Base-by-base conservation (phyloP, 2,797 vertebrate species). In the Botia almorhae region DNA sequence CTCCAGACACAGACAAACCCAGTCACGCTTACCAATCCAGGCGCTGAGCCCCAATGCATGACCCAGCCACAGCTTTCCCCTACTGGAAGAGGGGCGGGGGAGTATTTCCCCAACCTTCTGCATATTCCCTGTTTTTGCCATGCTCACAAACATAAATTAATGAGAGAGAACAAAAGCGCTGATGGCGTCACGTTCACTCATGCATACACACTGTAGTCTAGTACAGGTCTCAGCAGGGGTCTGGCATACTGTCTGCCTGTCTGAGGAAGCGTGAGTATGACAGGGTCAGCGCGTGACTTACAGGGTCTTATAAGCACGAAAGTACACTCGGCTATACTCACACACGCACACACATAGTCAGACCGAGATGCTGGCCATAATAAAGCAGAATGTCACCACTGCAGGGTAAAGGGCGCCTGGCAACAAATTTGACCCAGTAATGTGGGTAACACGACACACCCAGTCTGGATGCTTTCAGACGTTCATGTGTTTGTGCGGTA, bases 121-220 rank as follows among this genome's bases (percentile, higher is more conserved):
- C 19, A 0, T 55, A 55, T 69, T 90, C 87, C 83, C 80, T 91
- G 89, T 91, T 93, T 91, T 89, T 82, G 75, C 78, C 14, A 80
- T 90, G 89, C 88, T 91, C 87, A 90, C 80, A 89, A 90, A 90
- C 91, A 87, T 91, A 91, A 93, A 94, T 87, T 93, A 94, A 93
- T 93, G 89, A 91, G 88, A 89, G 65, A 71, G 84, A 89, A 88
- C 85, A 91, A 89, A 79, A 92, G 76, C 3, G 90, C 92, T 88
- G 82, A 74, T 4, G 88, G 92, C 86, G 69, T 87, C 81, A 81
- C 83, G 88, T 84, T 87, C 86, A 86, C 84, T 89, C 83, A 87
- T 83, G 85, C 65, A 82, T 78, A 63, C 81, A 87, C 72, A 80
- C 81, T 56, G 84, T 83, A 85, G 86, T 84, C 63, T 81, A 80